These are phyloP conservation scores for Adoxophyes honmai DNA, from an alignment of 1,140 invertebrate genomes.

Conservation along the genomic window DNA sequence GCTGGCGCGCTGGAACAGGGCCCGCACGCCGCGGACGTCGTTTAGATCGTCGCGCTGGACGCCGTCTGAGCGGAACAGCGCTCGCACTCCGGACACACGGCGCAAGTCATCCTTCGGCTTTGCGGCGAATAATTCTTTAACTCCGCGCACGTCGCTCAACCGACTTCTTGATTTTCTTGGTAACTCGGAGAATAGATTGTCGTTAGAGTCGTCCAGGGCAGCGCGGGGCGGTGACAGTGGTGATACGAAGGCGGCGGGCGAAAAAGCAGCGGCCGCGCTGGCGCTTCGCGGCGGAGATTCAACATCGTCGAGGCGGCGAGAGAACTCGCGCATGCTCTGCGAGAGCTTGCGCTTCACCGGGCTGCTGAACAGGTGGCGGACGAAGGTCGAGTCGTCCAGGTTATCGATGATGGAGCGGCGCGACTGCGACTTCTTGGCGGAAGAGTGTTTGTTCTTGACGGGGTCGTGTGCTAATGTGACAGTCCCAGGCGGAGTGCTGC, in stretches of 20 bases:
- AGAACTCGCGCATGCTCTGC: conserved; percentile 64
- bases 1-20: conserved; percentile 41
- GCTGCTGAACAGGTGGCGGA: conserved; percentile 68
- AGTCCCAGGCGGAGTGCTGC: conserved; percentile 57
- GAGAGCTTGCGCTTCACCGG: conserved; percentile 72
- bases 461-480: conserved; percentile 54
- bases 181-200: too few species aligned
- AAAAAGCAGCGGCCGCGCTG: conserved; percentile 31
- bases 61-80: conserved; percentile 37
- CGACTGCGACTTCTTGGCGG: conserved; percentile 67
- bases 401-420: conserved; percentile 68
- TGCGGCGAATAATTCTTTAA: conserved; percentile 45
- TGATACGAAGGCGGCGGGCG: conserved; percentile 53
- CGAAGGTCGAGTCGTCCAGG: conserved; percentile 62
- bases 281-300: conserved; percentile 23
- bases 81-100: conserved; percentile 54
- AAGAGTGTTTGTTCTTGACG: conserved; percentile 73
- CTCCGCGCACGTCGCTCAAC: conserved; percentile 52
- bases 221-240: conserved; percentile 40
- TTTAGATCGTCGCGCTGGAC: conserved; percentile 54
- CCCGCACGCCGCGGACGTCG: conserved; percentile 56
- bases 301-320: conserved; percentile 16
- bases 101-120: conserved; percentile 68
- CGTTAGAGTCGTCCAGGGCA: too few species aligned
- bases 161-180: too few species aligned